Conservation (phyloP, 2,888 invertebrate genomes). For the Deilephila elpenor region DNA sequence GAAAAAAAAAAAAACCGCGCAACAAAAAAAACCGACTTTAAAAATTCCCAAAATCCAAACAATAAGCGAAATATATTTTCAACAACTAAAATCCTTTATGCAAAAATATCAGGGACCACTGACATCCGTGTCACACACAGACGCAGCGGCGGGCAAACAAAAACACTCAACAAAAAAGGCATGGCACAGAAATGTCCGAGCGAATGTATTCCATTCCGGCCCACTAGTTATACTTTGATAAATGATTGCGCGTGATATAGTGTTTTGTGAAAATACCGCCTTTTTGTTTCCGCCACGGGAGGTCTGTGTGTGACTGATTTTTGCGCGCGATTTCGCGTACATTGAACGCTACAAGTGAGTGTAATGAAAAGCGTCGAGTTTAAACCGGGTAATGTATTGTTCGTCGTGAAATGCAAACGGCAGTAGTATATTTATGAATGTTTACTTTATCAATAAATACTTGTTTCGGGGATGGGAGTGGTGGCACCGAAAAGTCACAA, state of each 20-base stretch:
- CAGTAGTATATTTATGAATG: no score
- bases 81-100: slow-evolving; percentile 15
- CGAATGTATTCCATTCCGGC: slow-evolving; percentile 73
- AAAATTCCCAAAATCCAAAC: not conserved
- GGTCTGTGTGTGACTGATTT: slow-evolving; percentile 46
- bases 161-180: slow-evolving; percentile 48
- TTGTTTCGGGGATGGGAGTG: no score
- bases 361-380: slow-evolving; percentile 9
- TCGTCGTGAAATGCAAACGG: not conserved
- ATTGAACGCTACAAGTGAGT: slow-evolving; percentile 36
- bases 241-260: slow-evolving; percentile 72
- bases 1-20: no score
- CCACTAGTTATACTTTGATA: slow-evolving; percentile 80
- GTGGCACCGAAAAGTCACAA: no score
- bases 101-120: slow-evolving; percentile 7
- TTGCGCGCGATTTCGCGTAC: slow-evolving; percentile 40
- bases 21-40: not conserved
- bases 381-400: not conserved
- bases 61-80: not conserved
- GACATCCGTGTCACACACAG: slow-evolving; percentile 23
- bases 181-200: slow-evolving; percentile 63
- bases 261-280: slow-evolving; percentile 56
- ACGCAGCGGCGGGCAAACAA: slow-evolving; percentile 47
- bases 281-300: slow-evolving; percentile 54
- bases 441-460: no score